Conservation (phyloP, 2,797 vertebrate genomes). For the Dendrocincla fuliginosa region DNA sequence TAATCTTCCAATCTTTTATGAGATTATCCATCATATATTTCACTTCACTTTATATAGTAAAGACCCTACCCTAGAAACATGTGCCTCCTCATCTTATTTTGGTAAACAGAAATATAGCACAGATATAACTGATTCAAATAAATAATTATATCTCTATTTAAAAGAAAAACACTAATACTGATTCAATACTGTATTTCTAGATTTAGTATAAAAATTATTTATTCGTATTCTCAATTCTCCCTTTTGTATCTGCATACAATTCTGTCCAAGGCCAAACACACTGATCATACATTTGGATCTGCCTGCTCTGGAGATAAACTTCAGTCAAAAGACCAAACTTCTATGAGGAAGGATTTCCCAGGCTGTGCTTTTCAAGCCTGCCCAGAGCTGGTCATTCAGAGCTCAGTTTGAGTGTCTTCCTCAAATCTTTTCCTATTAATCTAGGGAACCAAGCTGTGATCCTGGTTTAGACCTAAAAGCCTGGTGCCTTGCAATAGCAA, state of each 20-base stretch:
- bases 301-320: not conserved
- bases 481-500: not conserved
- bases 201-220: not conserved
- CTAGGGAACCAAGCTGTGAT: constrained; percentile 1
- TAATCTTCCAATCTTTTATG: not conserved
- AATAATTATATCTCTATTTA: not conserved
- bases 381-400: constrained; percentile 3
- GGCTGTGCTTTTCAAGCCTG: constrained; percentile 71
- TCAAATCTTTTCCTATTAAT: not conserved
- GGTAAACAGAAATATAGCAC: not conserved
- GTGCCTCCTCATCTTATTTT: not conserved
- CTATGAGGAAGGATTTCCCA: constrained; percentile 23
- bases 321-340: not conserved
- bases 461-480: constrained; percentile 32
- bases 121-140: not conserved
- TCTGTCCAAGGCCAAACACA: not conserved
- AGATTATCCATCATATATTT: not conserved
- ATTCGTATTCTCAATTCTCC: not conserved
- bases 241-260: not conserved
- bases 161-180: not conserved
- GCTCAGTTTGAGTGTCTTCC: constrained; percentile 28
- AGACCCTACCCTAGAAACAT: not conserved
- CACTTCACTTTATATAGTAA: not conserved
- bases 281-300: not conserved
- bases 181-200: not conserved